Evolutionary conservation across 2,888 invertebrate species (phyloP), one percentile per base, ranked within the genome.

Genomic region (Artemia sinica): DNA sequence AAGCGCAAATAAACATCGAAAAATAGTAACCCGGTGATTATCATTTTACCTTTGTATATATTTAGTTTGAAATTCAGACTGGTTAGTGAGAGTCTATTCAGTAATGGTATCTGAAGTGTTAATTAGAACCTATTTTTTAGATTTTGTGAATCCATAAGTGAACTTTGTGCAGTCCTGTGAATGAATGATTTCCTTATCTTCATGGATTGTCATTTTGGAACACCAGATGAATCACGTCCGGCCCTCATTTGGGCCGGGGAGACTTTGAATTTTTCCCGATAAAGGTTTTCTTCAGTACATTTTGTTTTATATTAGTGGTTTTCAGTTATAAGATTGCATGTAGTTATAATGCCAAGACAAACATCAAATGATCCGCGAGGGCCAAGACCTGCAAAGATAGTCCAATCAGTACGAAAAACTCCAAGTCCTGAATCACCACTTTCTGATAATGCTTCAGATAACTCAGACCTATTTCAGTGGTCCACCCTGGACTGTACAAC

Each of bases 331-430:
- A 41, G 41, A 41, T 41, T 41, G 41, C 41, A 41, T 41, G 41
- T 41, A 41, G 63, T 28, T 28, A 58, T 18, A 58, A 58, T 58
- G 63, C 63, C 63, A 18, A n/a, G 63, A 28, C 9, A 1, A 28
- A n/a, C 63, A 28, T 18, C 14, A n/a, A 28, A 58, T 28, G 28
- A 28, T 8, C 8, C n/a, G 10, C 70, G 70, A 10, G 71, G 89
- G 89, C 75, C 84, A 89, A 14, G 84, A 87, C 66, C 84, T 87
- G 74, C 84, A 86, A 74, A 90, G 89, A 75, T 79, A 88, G 0
- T 83, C 87, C 73, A 82, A 84, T 9, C 85, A 86, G 50, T 68
- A n/a, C 51, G 81, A 86, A 0, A 72, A 13, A 73, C 74, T 11
- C 73, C 73, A 2, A 74, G 74, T 69, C 74, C 74, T 0, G 74